A percentile compares a stretch with the other conserved stretches of the same genome.
These are phyloP conservation scores for Bicyclus anynana DNA, from an alignment of 1,140 invertebrate species.

Conservation along the genomic window DNA sequence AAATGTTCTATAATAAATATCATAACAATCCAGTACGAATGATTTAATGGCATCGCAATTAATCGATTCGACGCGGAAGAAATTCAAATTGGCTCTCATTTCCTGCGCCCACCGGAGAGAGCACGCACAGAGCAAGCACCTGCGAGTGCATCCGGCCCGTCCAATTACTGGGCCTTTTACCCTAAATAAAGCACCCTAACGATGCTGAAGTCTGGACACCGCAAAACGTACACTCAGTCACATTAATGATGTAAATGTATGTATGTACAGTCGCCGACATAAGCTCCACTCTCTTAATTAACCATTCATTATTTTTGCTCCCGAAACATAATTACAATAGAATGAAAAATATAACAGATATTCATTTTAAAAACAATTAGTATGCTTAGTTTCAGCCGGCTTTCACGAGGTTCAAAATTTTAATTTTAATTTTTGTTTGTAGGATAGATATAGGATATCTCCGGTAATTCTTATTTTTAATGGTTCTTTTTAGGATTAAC, in stretches of 20 bases:
- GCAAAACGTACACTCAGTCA: slow-evolving; percentile 44
- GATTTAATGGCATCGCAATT: slow-evolving; percentile 37
- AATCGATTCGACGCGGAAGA: slow-evolving; percentile 57
- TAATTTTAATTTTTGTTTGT: too few relatives aligned
- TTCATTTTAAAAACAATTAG: too few relatives aligned
- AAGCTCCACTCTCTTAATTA: slow-evolving; percentile 9
- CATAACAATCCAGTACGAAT: slow-evolving; percentile 18
- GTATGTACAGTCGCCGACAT: slow-evolving; percentile 13
- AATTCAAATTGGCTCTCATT: slow-evolving; percentile 64
- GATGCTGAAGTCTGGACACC: slow-evolving; percentile 54
- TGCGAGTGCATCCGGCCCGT: slow-evolving; percentile 59
- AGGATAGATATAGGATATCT: too few relatives aligned
- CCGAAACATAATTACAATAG: slow-evolving; percentile 1
- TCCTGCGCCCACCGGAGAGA: slow-evolving; percentile 35
- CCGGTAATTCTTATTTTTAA: too few relatives aligned
- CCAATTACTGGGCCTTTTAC: slow-evolving; percentile 63
- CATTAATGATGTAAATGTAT: slow-evolving; percentile 41
- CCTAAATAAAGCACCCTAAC: slow-evolving; percentile 62
- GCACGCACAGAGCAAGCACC: slow-evolving; percentile 51
- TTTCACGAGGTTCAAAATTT: too few relatives aligned
- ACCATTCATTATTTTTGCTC: slow-evolving; percentile 16
- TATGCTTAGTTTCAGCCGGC: too few relatives aligned
- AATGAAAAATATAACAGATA: background rate
- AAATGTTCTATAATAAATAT: slow-evolving; percentile 11
- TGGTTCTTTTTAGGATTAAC: too few relatives aligned